Conservation (phyloP, 2,113 vertebrate species). For the Hippopotamus amphibius region DNA sequence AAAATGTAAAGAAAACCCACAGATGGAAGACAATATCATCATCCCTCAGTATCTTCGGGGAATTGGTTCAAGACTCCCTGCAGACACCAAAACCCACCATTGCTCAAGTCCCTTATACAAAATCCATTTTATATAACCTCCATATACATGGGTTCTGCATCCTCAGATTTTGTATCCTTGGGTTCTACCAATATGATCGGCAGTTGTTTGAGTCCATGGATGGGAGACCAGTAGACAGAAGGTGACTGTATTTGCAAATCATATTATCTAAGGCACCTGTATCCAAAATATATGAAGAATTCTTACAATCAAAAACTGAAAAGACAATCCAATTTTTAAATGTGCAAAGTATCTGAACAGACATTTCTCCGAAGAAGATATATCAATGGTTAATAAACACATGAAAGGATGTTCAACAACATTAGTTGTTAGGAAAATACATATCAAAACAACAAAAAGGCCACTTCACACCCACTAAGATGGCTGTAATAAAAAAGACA, state of each 20-base stretch:
- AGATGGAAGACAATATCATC: not conserved
- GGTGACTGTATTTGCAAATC: not conserved
- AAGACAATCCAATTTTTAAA: not conserved
- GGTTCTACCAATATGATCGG: not conserved
- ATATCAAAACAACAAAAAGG: not conserved
- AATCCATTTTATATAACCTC: not conserved
- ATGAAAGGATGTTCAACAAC: not conserved
- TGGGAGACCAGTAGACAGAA: accelerated
- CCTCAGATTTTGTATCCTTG: not conserved
- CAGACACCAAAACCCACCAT: not conserved
- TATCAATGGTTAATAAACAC: not conserved
- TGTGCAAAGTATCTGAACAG: not conserved
- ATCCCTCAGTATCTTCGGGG: not conserved
- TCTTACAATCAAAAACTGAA: not conserved
- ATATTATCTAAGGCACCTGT: not conserved
- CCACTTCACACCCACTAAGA: not conserved
- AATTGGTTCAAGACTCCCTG: not conserved
- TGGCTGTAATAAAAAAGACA: not conserved
- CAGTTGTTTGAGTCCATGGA: not conserved
- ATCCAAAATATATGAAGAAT: not conserved
- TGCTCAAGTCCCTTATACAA: not conserved
- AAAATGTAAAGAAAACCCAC: not conserved
- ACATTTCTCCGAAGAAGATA: not conserved
- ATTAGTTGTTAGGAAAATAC: not conserved
- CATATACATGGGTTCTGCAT: not conserved